These are phyloP conservation scores for Pogonognathellus flavescens DNA, from an alignment of 1,140 invertebrate species.

Conservation along the genomic window DNA sequence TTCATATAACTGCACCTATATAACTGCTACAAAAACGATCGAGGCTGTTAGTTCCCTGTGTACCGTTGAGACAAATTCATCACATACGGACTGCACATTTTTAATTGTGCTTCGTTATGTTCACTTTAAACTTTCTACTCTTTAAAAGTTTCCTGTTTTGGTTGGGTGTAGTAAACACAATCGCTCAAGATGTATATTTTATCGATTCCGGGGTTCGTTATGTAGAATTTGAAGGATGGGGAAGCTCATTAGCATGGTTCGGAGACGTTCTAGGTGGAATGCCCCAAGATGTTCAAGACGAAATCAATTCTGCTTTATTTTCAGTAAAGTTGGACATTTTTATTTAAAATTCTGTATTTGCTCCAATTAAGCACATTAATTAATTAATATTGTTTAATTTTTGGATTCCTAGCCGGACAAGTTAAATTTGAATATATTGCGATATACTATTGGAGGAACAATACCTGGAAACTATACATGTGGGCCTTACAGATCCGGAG, in stretches of 20 bases:
- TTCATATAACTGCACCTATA: no score
- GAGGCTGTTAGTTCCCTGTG: no score
- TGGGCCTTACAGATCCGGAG: constrained; percentile 58
- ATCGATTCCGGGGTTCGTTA: constrained; percentile 51
- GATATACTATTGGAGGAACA: constrained; percentile 65
- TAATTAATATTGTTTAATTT: constrained; percentile 1
- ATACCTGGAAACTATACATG: constrained; percentile 57
- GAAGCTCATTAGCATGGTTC: constrained; percentile 59
- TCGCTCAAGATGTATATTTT: background rate
- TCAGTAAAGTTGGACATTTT: constrained; percentile 60
- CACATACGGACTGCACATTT: no score
- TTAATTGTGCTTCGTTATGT: no score
- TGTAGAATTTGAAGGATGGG: constrained; percentile 60
- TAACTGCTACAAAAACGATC: no score
- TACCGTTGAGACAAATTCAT: no score
- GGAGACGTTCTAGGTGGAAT: constrained; percentile 62
- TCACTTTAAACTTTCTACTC: no score
- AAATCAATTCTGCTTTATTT: constrained; percentile 61
- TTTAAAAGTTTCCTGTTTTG: no score
- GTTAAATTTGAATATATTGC: constrained; percentile 64
- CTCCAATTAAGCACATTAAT: background rate
- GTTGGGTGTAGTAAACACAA: no score
- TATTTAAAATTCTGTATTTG: no score
- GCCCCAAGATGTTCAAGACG: constrained; percentile 56
- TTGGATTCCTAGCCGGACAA: constrained; percentile 55